Evolutionary conservation across 2,888 invertebrate genomes (phyloP).

Genomic region (Callinectes sapidus): DNA sequence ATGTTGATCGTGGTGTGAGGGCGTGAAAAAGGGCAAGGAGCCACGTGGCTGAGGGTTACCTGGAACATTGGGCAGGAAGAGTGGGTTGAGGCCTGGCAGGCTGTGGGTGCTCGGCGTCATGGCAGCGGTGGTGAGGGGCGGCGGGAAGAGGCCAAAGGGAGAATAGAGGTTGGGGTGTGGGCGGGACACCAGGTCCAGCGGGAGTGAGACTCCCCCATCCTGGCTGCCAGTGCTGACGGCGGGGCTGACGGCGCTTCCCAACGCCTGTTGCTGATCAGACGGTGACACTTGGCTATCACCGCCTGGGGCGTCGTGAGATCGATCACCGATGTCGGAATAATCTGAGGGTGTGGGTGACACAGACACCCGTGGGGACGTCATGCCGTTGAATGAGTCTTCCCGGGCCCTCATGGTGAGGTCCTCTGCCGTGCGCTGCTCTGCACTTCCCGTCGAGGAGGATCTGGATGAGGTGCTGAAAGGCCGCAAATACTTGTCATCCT

Average conservation of each 20-base stretch:
- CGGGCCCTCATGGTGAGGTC: constrained; percentile 66
- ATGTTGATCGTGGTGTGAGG: background rate
- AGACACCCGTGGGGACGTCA: constrained; percentile 71
- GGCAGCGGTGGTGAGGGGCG: constrained; percentile 86
- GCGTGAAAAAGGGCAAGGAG: background rate
- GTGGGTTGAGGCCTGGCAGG: constrained; percentile 90
- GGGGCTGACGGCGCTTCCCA: constrained; percentile 64
- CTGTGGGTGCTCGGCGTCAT: constrained; percentile 88
- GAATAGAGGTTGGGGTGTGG: constrained; percentile 76
- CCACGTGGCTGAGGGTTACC: constrained; percentile 56
- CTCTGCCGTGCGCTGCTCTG: constrained; percentile 71
- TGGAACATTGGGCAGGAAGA: constrained; percentile 84
- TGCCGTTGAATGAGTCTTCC: constrained; percentile 63
- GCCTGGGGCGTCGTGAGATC: constrained; percentile 57
- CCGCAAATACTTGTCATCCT: constrained; percentile 68
- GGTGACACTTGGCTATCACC: constrained; percentile 59
- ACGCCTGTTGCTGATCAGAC: constrained; percentile 55
- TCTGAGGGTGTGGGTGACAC: constrained; percentile 72
- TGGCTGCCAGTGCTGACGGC: constrained; percentile 66
- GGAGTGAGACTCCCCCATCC: constrained; percentile 60
- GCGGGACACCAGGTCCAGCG: constrained; percentile 70
- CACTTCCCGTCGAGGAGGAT: constrained; percentile 73
- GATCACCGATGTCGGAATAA: constrained; percentile 69
- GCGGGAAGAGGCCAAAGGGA: constrained; percentile 78
- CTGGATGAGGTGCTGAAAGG: constrained; percentile 75